phyloP scores from a whole-genome alignment of 1,140 invertebrate genomes.

The Neomicropteryx cornuta region DNA sequence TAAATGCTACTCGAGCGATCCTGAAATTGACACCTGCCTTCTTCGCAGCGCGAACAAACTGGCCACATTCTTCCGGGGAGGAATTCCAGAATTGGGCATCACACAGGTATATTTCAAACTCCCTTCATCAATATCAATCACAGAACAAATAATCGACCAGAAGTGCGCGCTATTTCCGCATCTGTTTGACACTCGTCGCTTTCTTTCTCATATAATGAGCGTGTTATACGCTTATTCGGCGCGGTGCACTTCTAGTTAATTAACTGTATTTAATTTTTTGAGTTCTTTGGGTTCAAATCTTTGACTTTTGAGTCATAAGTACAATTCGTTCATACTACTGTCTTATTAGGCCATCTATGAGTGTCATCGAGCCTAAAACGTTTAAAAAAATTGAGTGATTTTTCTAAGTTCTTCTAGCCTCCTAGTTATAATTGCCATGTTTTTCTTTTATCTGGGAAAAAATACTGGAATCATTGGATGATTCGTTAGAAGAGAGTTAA shows the following conservation, averaged over 20 bases:
- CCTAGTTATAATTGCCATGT: no score
- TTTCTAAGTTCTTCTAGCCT: no score
- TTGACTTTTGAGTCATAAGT: no score
- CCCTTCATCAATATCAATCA: not conserved
- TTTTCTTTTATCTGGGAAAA: no score
- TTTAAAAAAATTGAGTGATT: no score
- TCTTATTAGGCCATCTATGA: no score
- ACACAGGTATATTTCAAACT: slow-evolving; percentile 45
- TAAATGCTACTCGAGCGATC: slow-evolving; percentile 53
- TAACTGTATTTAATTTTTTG: not conserved
- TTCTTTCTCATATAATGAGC: not conserved
- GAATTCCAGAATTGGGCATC: slow-evolving; percentile 53
- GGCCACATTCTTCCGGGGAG: slow-evolving; percentile 53
- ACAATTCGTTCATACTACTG: no score
- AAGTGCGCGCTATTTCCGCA: slow-evolving; percentile 2
- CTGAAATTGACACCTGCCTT: slow-evolving; percentile 59
- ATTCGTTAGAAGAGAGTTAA: no score
- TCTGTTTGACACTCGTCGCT: not conserved
- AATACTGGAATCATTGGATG: no score
- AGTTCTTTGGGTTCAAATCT: not conserved
- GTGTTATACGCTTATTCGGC: not conserved
- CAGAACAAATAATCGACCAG: not conserved
- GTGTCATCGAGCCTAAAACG: no score
- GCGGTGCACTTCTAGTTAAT: not conserved
- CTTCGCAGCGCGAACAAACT: slow-evolving; percentile 59